Evolutionary conservation across 2,797 vertebrate genomes (phyloP).

Genomic region (Melanotaenia maccullochi): DNA sequence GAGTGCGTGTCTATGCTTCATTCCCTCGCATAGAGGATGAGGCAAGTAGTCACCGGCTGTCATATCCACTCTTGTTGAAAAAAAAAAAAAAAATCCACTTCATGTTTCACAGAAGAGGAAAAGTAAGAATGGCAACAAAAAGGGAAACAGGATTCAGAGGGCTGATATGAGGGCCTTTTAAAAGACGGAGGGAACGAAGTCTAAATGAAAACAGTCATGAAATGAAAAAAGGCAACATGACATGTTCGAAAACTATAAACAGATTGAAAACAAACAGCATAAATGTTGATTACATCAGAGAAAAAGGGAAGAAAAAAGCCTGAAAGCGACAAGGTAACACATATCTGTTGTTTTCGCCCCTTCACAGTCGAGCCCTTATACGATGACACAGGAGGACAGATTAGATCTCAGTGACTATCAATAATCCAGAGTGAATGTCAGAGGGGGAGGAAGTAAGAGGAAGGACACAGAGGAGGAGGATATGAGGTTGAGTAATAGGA

Average conservation of each 20-base stretch:
- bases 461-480: conserved; percentile 18
- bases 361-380: conserved; percentile 42
- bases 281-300: conserved; percentile 43
- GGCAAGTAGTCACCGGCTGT: conserved; percentile 51
- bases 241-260: conserved; percentile 11
- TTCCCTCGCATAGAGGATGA: conserved; percentile 31
- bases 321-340: conserved; percentile 17
- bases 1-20: conserved; percentile 23
- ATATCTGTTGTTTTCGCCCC: conserved; percentile 33
- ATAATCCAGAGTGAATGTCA: conserved; percentile 64
- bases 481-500: conserved; percentile 29
- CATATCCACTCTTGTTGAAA: conserved; percentile 50
- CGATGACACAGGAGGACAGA: conserved; percentile 57
- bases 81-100: conserved; percentile 19
- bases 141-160: conserved; percentile 30
- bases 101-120: conserved; percentile 31
- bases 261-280: conserved; percentile 19
- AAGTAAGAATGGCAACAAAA: conserved; percentile 17
- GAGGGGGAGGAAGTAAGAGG: conserved; percentile 18
- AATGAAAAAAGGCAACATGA: conserved; percentile 20
- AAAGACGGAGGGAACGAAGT: conserved; percentile 34
- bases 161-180: conserved; percentile 28
- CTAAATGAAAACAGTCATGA: conserved; percentile 1
- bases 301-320: conserved; percentile 6
- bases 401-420: conserved; percentile 63